Evolutionary conservation across 2,797 vertebrate genomes (phyloP), one percentile per base, ranked within the genome.

Genomic region (Sarcoramphus papa): DNA sequence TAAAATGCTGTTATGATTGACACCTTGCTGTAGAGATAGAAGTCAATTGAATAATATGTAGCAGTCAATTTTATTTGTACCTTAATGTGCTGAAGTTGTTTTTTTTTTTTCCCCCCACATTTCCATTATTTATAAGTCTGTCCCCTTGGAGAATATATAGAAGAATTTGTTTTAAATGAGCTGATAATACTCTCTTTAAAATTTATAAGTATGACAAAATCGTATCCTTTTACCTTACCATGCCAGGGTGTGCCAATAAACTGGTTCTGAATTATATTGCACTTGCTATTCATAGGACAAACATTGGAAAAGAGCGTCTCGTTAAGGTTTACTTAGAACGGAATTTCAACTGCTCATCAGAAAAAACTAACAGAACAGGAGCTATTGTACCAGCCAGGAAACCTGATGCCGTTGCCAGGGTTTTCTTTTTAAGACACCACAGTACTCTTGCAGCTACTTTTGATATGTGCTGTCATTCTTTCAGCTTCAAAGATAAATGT

Each of bases 1-100:
- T 96, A 82, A 97, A 98, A 98, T 97, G 90, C 87, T 95, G 93
- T 98, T 98, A 97, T 98, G 98, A 98, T 98, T 98, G 98, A 98
- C 97, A 97, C 79, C 78, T 95, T 41, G n/a, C 94, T 95, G 95
- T 95, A 95, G 96, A 98, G 97, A 98, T 98, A 97, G 92, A 98
- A 98, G 97, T 97, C 97, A 98, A 98, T 98, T 98, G 98, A 98
- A 98, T 98, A 98, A 98, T 98, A 96, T 96, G 98, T 98, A 98
- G 95, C 96, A 98, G 98, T 98, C 98, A 98, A 98, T 98, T 98
- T 98, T 98, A 98, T 98, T 98, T 98, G 97, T 97, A 97, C 93
- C 95, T 97, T 98, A 98, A 98, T 98, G 76, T 90, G 95, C 92
- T 96, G 84, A 98, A 95, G 90, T 95, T 72, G 41, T 67, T 30